Percentiles rank a stretch among this genome's conserved stretches.
phyloP scores from a whole-genome alignment of 2,797 vertebrate genomes.

The Falco rusticolus region DNA sequence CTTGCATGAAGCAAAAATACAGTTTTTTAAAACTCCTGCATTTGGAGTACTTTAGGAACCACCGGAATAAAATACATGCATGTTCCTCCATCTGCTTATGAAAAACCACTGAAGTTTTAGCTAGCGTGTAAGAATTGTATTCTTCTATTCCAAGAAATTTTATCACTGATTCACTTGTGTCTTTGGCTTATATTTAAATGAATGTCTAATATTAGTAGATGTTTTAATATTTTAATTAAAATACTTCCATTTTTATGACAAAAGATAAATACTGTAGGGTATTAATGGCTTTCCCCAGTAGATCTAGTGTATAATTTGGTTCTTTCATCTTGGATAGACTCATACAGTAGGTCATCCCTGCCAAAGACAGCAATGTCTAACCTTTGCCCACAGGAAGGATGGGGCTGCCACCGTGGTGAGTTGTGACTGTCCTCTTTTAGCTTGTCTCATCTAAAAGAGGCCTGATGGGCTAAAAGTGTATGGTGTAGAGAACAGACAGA shows the following conservation, averaged over 20 bases:
- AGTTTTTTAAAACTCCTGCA: background rate
- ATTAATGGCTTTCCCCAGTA: background rate
- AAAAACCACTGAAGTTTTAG: background rate
- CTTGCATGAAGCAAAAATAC: background rate
- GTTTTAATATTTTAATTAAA: constrained; percentile 28
- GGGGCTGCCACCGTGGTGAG: background rate
- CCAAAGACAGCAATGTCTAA: background rate
- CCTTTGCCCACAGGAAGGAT: background rate
- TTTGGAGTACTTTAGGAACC: background rate
- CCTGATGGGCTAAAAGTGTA: background rate
- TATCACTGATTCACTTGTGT: background rate
- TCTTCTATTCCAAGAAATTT: background rate
- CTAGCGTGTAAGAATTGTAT: background rate
- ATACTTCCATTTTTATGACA: background rate
- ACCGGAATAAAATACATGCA: background rate
- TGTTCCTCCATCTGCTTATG: background rate
- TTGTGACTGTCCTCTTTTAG: background rate
- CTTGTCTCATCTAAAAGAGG: background rate
- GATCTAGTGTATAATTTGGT: background rate
- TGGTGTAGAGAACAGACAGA: background rate
- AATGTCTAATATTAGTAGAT: background rate
- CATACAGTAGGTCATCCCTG: background rate
- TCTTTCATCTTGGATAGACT: background rate
- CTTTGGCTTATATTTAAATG: background rate
- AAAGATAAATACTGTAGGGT: background rate